Evolutionary conservation across 2,113 vertebrate genomes (phyloP).

Genomic region (Saimiri boliviensis): DNA sequence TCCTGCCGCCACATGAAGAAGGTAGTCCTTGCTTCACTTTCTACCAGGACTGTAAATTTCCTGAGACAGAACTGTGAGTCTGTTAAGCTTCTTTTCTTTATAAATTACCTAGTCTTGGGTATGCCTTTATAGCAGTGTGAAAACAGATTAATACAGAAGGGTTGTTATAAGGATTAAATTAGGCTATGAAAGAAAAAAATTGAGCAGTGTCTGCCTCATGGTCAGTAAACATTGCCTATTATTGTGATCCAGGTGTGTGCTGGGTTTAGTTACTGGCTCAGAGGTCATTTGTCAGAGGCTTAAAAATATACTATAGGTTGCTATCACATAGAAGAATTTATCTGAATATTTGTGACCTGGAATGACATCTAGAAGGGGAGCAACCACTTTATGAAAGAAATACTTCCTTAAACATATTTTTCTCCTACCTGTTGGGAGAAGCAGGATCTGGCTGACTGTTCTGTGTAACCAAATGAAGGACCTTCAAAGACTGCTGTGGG

Average conservation of each 20-base stretch:
- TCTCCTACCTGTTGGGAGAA: constrained; percentile 94
- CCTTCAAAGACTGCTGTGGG: constrained; percentile 98
- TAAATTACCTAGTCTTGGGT: no score
- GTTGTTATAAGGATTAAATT: background rate
- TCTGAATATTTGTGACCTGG: background rate
- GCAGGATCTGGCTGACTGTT: constrained; percentile 94
- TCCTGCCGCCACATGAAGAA: no score
- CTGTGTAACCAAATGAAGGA: constrained; percentile 97
- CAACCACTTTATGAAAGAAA: background rate
- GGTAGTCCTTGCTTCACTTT: no score
- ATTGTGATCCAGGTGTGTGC: background rate
- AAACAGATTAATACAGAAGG: no score
- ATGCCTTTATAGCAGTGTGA: no score
- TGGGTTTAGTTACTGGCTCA: background rate
- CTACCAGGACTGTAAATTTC: no score
- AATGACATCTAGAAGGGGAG: background rate
- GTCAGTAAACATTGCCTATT: background rate
- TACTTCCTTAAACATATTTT: background rate
- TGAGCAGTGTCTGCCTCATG: background rate
- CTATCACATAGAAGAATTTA: background rate
- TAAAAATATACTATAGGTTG: background rate
- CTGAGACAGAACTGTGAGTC: no score
- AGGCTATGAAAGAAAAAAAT: background rate
- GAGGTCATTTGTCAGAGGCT: background rate
- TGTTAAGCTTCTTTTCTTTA: no score